Evolutionary conservation across 2,888 invertebrate genomes (phyloP), one percentile per base, ranked within the genome.

Genomic region (Habroteleia sp.): DNA sequence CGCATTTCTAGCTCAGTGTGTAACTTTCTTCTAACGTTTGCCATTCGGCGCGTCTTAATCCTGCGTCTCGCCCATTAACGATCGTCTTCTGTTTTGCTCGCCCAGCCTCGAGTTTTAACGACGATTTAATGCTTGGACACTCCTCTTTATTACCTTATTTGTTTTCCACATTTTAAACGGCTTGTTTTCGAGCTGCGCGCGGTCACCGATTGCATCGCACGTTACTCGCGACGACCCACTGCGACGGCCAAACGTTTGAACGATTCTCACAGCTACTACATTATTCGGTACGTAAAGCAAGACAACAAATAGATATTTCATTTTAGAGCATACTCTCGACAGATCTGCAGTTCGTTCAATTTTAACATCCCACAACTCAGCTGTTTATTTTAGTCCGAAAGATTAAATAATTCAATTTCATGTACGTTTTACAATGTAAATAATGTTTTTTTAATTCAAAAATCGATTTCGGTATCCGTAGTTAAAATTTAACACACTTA

Each of bases 111-210:
- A 71, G 39, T 69, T 79, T 79, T 78, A 77, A 81, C 56, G 77
- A 77, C 80, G 58, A 80, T 82, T 82, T 81, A 83, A 80, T 79
- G 77, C 74, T 29, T 52, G 73, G 63, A 68, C 68, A 77, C 66
- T 65, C 44, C 80, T 74, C 80, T 81, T 84, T 80, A 83, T 82
- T 81, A 80, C 82, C 82, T 84, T 84, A 84, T 84, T 82, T 84
- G 84, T 84, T 84, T 72, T 82, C 80, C 79, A 74, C 76, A 11
- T 52, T 74, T 68, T 74, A 60, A 83, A 80, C 77, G 79, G 77
- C 77, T 83, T 83, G 83, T 83, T 83, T 83, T 81, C 69, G 75
- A 6, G 10, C 73, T 62, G 17, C 23, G 39, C 60, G 44, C 54
- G 63, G 58, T 68, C 72, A 72, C 39, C 52, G 48, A 37, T 63